Base-by-base conservation (phyloP, 2,797 vertebrate species). In the Paratrypauchen microcephalus region DNA sequence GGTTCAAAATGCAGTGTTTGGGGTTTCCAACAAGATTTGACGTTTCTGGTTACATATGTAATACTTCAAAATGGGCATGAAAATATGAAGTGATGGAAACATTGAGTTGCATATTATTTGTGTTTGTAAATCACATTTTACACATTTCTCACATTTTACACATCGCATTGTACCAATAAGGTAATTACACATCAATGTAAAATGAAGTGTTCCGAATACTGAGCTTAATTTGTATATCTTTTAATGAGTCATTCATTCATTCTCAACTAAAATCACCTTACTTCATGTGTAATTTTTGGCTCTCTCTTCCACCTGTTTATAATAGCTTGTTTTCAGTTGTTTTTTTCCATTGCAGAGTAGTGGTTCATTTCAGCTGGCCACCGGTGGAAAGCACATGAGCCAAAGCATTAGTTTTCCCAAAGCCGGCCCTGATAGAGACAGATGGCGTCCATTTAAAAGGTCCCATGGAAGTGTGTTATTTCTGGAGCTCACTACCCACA, bases 381-480 rank as follows among this genome's bases (percentile, higher is more conserved):
- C 71, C 71, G 75, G 78, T 81, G 69, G 78, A 76, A 82, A 82
- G 75, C 77, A 81, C 83, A 77, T 81, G 79, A 88, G 82, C 74
- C 16, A n/a, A 73, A 76, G 77, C 84, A 75, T 86, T 87, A 68
- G 65, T 89, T 89, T 89, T 86, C 87, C 88, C 87, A 83, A 86
- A 90, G 85, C 87, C 68, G 79, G 77, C 65, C 65, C 78, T 86
- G 84, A 89, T 87, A 84, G 74, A 92, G 88, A 90, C 91, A 92
- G 88, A 90, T 92, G 87, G 90, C 78, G 82, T 89, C 87, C 85
- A 88, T 90, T 89, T 89, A 87, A 86, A 87, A 88, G 87, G 89
- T 90, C 88, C 88, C 86, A 87, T 86, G 83, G 83, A 92, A 87
- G 88, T 86, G 86, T 91, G 88, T 88, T 88, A 88, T 88, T 88